Evolutionary conservation across 2,113 vertebrate species (phyloP).

Genomic region (Labeo rohita): DNA sequence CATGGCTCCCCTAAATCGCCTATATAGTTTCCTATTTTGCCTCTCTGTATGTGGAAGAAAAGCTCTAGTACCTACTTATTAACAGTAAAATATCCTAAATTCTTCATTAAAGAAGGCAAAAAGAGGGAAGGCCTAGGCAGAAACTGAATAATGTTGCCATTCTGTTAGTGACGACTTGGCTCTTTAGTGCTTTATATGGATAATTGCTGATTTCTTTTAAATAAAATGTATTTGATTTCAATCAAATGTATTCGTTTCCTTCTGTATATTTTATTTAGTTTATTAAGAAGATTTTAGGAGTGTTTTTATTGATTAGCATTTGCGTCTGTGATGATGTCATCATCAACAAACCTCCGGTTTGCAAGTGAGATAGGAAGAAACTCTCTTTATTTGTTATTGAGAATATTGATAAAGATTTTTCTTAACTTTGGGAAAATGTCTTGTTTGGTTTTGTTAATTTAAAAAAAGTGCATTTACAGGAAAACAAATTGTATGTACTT

Average conservation of each 20-base stretch:
- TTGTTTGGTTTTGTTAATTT: no score
- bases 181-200: not conserved
- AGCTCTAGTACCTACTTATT: not conserved
- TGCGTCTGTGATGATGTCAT: not conserved
- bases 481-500: no score
- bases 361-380: not conserved
- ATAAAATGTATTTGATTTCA: no score
- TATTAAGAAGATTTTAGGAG: no score
- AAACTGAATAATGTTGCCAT: not conserved
- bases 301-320: no score
- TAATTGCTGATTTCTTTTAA: not conserved
- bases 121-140: not conserved
- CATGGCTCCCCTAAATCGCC: conserved; percentile 19
- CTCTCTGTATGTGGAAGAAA: conserved; percentile 20
- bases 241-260: not conserved
- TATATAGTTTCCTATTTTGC: not conserved
- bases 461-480: no score
- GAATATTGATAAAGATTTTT: no score
- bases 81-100: not conserved
- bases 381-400: no score
- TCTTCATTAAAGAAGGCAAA: not conserved
- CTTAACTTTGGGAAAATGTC: no score
- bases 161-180: not conserved
- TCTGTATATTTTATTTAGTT: not conserved
- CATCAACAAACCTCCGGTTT: not conserved